Percentiles rank a stretch among this genome's conserved stretches.
Evolutionary conservation across 1,140 invertebrate genomes (phyloP).

Genomic region (Eriocheir sinensis): DNA sequence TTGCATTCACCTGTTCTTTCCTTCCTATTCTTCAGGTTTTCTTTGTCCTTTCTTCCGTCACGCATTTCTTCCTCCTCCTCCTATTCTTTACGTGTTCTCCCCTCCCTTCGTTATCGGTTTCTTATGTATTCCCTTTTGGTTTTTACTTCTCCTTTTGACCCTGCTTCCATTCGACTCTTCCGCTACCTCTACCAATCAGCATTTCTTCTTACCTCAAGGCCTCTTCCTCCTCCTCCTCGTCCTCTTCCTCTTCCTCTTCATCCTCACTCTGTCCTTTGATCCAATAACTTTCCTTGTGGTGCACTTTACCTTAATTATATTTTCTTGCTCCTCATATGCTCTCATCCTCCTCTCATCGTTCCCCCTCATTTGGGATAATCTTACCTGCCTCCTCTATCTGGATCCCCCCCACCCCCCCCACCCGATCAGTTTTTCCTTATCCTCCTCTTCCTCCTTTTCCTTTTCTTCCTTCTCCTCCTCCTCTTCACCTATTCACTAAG

Average conservation of each 20-base stretch:
- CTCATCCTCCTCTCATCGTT: neutral
- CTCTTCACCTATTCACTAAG: neutral
- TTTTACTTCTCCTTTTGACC: neutral
- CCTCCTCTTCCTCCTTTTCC: neutral
- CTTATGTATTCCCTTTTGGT: neutral
- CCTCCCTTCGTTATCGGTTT: neutral
- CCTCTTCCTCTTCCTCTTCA: neutral
- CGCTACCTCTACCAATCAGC: neutral
- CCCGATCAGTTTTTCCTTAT: neutral
- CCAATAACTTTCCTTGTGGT: neutral
- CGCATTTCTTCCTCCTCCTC: neutral
- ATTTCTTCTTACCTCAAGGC: neutral
- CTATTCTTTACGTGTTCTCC: neutral
- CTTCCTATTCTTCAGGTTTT: slow-evolving; percentile 5
- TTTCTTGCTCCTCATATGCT: neutral
- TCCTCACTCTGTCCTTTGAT: neutral
- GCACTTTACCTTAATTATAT: slow-evolving; percentile 26
- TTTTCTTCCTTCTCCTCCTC: neutral
- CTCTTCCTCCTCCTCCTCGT: neutral
- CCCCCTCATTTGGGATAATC: neutral
- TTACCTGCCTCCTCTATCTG: neutral
- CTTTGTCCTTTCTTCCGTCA: slow-evolving; percentile 9
- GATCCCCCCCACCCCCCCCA: neutral
- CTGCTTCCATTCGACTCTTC: neutral
- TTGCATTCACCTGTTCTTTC: neutral